Evolutionary conservation across 1,140 invertebrate genomes (phyloP), one percentile per base, ranked within the genome.

Genomic region (Magallana ariakensis): DNA sequence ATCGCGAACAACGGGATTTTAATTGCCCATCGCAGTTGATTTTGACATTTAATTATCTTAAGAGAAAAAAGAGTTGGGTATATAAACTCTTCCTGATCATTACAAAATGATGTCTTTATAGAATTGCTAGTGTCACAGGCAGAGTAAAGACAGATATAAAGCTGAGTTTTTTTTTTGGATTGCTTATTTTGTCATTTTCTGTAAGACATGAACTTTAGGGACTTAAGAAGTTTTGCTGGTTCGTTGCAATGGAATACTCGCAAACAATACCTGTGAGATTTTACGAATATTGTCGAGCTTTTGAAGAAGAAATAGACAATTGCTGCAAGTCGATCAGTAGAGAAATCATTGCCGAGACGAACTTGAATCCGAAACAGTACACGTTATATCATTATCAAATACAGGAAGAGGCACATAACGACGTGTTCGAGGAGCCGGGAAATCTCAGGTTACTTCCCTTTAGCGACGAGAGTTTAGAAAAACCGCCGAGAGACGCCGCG

Each of bases 231-330:
- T 82, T 54, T 26, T 54, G 19, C n/a, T 82, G 16, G n/a, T 54
- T n/a, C 53, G 16, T 22, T 82, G 66, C 84, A 62, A 89, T 89
- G 88, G 85, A 86, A 53, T 33, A 83, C 26, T 11, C 83, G 22
- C 66, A 83, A 75, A 85, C 86, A 54, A 85, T 89, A 66, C 88
- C 88, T n/a, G n/a, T 87, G 10, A 83, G 90, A 62, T 90, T 91
- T 89, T 87, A 89, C 22, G 90, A 89, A 33, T 91, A 89, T 33
- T 91, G 89, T 84, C 83, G 89, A 56, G 87, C 86, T 46, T 89
- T 91, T 81, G 89, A 91, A 83, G 87, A 90, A 46, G 89, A 91
- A 80, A 62, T 90, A 4, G 88, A 83, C 80, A 83, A 86, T 66
- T 83, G 15, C 57, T 80, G 55, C 57, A 87, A 85, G 82, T 58